Percentiles rank a stretch among this genome's conserved stretches.
These are phyloP conservation scores for Phyllopteryx taeniolatus DNA, from an alignment of 2,113 vertebrate species.

Conservation along the genomic window DNA sequence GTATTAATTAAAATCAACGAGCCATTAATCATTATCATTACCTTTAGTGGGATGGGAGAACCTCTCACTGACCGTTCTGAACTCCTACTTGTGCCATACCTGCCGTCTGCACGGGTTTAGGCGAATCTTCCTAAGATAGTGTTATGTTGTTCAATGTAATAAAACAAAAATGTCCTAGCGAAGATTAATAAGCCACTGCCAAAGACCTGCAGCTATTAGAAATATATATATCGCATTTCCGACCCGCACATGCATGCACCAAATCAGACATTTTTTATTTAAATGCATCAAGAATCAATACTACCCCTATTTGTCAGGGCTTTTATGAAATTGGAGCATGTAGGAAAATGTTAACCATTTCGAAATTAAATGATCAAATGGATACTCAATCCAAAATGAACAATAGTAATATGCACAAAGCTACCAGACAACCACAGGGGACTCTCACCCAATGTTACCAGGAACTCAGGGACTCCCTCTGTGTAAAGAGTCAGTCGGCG, in stretches of 20 bases:
- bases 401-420: background rate
- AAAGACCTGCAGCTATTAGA: background rate
- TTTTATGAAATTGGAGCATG: background rate
- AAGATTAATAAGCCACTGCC: background rate
- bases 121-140: too few species aligned
- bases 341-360: background rate
- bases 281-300: background rate
- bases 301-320: background rate
- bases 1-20: background rate
- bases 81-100: too few species aligned
- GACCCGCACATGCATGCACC: background rate
- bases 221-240: background rate
- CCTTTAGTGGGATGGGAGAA: too few species aligned
- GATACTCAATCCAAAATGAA: background rate
- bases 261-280: background rate
- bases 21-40: too few species aligned
- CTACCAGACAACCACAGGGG: background rate
- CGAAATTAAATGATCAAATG: background rate
- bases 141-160: too few species aligned
- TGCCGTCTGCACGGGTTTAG: too few species aligned
- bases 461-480: background rate
- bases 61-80: too few species aligned
- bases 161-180: background rate
- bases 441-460: background rate
- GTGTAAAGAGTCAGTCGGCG: slow-evolving; percentile 4